Percentiles rank a stretch among this genome's conserved stretches.
These are phyloP conservation scores for Marronus borbonicus DNA, from an alignment of 2,888 invertebrate species.

Conservation along the genomic window DNA sequence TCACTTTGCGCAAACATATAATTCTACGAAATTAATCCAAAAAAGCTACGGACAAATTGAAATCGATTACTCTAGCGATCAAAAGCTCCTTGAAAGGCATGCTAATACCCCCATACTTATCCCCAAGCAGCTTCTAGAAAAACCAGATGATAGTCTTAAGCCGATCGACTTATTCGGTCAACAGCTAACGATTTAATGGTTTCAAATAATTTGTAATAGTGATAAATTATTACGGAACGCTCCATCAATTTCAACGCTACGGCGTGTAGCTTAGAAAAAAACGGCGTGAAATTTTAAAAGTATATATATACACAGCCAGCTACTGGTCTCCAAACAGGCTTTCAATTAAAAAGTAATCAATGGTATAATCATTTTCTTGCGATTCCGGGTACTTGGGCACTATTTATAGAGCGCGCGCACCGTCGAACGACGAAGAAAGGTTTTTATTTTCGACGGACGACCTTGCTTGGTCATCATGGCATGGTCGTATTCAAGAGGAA, in stretches of 20 bases:
- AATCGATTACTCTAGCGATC: neutral
- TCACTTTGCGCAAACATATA: neutral
- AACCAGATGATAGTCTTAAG: neutral
- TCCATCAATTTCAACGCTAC: neutral
- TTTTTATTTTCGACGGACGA: conserved; percentile 12
- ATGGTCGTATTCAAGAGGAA: neutral
- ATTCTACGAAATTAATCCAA: neutral
- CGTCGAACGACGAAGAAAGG: neutral
- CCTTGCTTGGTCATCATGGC: conserved; percentile 7
- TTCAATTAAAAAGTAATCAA: conserved; percentile 42
- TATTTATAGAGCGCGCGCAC: conserved; percentile 10
- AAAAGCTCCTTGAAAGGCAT: neutral
- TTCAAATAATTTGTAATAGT: conserved; percentile 13
- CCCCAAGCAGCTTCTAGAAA: neutral
- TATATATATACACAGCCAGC: neutral
- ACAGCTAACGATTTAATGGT: conserved; percentile 10
- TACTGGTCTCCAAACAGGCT: neutral
- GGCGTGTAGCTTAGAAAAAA: neutral
- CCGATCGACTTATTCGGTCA: neutral
- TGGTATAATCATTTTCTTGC: conserved; percentile 32
- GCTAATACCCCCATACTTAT: neutral
- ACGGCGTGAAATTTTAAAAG: conserved; percentile 16
- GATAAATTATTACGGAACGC: conserved; percentile 3
- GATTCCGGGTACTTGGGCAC: conserved; percentile 21
- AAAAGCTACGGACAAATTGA: conserved; percentile 1